Evolutionary conservation across 2,797 vertebrate species (phyloP).

Genomic region (Rhynchonycteris naso): DNA sequence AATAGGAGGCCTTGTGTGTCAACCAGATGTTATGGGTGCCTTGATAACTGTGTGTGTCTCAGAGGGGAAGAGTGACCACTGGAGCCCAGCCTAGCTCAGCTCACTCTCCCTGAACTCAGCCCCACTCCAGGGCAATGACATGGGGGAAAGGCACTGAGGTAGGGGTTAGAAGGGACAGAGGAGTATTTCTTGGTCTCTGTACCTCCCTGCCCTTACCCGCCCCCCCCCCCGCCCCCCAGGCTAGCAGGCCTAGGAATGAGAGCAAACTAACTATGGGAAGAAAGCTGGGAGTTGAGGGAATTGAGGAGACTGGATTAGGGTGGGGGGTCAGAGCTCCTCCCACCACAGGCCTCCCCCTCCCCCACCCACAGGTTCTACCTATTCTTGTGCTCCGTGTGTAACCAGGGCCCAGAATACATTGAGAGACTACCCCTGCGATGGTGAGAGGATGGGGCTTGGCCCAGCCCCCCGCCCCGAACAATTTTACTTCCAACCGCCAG

Average conservation of each 20-base stretch:
- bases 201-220: not conserved
- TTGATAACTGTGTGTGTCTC: not conserved
- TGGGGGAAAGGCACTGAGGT: not conserved
- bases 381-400: constrained; percentile 96
- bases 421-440: constrained; percentile 95
- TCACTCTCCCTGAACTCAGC: not conserved
- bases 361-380: constrained; percentile 92
- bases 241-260: not conserved
- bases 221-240: not conserved
- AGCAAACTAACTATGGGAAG: not conserved
- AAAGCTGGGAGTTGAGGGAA: not conserved
- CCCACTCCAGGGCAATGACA: not conserved
- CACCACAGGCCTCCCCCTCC: not conserved
- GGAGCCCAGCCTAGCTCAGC: not conserved
- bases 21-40: not conserved
- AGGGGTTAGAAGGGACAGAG: not conserved
- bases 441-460: constrained; percentile 82
- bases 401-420: constrained; percentile 94
- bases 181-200: not conserved
- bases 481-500: not conserved
- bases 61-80: not conserved
- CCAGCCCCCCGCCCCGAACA: not conserved
- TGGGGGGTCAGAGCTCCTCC: not conserved
- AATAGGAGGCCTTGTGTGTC: not conserved
- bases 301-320: not conserved